These are phyloP conservation scores for Ladona fulva DNA, from an alignment of 1,140 invertebrate species.

Conservation along the genomic window DNA sequence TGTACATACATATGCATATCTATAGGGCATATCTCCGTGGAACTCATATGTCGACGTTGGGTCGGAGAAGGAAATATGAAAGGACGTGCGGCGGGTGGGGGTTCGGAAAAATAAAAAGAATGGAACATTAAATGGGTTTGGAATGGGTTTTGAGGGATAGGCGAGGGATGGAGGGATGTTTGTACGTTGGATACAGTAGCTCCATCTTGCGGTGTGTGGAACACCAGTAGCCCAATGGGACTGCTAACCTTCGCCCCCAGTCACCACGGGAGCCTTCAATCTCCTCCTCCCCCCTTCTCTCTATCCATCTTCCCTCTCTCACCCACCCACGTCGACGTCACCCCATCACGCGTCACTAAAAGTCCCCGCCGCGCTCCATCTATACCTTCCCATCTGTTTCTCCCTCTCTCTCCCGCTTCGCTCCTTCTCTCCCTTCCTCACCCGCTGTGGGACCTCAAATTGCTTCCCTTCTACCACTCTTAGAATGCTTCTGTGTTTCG, in stretches of 20 bases:
- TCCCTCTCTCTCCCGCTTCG: not conserved
- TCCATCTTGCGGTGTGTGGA: slow-evolving; percentile 1
- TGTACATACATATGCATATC: slow-evolving; percentile 5
- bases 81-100: not conserved
- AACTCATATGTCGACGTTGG: slow-evolving; percentile 8
- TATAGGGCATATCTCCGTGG: slow-evolving; percentile 7
- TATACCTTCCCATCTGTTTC: not conserved
- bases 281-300: not conserved
- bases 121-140: slow-evolving; percentile 10
- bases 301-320: not conserved
- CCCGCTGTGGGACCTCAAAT: not conserved
- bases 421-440: not conserved
- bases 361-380: not conserved
- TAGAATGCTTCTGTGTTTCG: not conserved
- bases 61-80: not conserved
- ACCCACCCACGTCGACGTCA: not conserved
- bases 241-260: not conserved
- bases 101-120: not conserved
- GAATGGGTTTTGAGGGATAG: slow-evolving; percentile 8
- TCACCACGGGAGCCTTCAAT: not conserved
- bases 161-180: not conserved
- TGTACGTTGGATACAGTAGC: slow-evolving; percentile 4
- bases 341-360: not conserved
- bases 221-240: not conserved
- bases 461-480: not conserved